phyloP scores from a whole-genome alignment of 2,113 vertebrate species.

The Theropithecus gelada region DNA sequence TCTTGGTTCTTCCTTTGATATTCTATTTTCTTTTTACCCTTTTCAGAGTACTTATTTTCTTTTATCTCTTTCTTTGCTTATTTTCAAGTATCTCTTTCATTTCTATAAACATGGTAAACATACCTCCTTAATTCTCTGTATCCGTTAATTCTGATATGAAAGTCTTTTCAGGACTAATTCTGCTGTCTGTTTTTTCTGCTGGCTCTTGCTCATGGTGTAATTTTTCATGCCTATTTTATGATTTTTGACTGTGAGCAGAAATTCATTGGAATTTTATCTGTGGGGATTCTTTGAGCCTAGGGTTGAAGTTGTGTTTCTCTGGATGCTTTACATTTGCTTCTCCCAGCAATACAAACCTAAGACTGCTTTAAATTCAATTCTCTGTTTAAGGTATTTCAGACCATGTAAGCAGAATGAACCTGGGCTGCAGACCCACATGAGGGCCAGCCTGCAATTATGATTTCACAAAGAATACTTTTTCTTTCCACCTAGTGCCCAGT shows the following conservation, averaged over 20 bases:
- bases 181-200: neutral
- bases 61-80: neutral
- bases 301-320: neutral
- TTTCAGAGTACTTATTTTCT: neutral
- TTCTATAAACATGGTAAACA: neutral
- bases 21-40: neutral
- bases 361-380: neutral
- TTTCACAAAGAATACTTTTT: neutral
- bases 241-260: neutral
- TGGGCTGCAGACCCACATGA: neutral
- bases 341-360: neutral
- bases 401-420: neutral
- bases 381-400: neutral
- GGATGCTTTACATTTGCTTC: slow-evolving; percentile 10
- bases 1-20: neutral
- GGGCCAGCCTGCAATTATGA: neutral
- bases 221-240: neutral
- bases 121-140: neutral
- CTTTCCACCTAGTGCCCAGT: neutral
- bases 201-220: neutral
- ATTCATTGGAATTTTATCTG: neutral
- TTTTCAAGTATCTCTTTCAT: neutral
- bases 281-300: neutral
- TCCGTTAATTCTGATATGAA: neutral
- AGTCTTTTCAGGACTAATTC: neutral